Base-by-base conservation (phyloP, 92 coral and sea anemone species). In the Galaxea fascicularis region DNA sequence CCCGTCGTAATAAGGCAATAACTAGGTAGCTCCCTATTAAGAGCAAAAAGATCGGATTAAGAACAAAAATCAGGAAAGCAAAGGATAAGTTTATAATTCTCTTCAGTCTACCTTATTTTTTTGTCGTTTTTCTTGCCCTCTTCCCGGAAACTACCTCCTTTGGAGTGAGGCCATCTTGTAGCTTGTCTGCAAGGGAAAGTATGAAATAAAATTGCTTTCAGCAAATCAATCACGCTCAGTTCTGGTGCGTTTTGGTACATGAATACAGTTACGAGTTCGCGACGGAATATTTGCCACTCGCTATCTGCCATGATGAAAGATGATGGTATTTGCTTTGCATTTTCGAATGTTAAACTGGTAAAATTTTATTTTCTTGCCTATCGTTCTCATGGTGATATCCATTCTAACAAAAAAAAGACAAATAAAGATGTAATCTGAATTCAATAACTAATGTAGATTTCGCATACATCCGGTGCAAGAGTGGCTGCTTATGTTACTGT, bases 121-220 rank as follows among this genome's bases (percentile, higher is more conserved):
- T 54, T 10, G 60, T 54, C 60, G 60, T 54, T 54, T 54, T 54
- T 54, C 60, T 54, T 54, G 60, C 60, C 60, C 60, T 54, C 60
- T 54, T 54, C 60, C 60, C 60, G 60, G 60, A 54, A 54, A 54
- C 60, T 54, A 54, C 60, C 60, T 54, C 60, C 60, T n/a, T 54
- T 54, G 60, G 60, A 54, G 60, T 54, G 17, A 54, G 60, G 17
- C 60, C 60, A 54, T 54, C 60, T 54, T 54, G 60, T 54, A 54
- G 60, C 60, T 54, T 54, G 60, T 54, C 60, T 54, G 60, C 60
- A 54, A 54, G 60, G 60, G 14, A 54, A 54, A 54, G 60, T 17
- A 54, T 54, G 60, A 10, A 54, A 54, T 54, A 54, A 54, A 54
- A 54, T 54, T 54, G 60, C 60, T 54, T 54, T 54, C 60, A 17